Base-by-base conservation (phyloP, 2,888 invertebrate genomes). In the Ormyrus nitidulus region DNA sequence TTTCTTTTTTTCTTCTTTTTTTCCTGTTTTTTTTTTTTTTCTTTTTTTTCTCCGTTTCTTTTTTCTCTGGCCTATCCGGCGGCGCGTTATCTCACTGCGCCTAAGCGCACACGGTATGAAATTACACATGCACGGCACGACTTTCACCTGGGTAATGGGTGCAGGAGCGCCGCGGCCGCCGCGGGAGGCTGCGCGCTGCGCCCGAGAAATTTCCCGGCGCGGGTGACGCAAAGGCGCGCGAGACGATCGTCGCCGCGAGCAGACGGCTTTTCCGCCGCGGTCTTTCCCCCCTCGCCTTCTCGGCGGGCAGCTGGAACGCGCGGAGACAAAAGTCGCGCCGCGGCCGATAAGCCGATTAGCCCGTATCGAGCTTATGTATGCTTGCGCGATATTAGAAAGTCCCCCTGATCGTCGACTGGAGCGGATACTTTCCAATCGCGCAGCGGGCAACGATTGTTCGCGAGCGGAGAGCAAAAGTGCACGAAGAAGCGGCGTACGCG, bases 371-470 rank as follows among this genome's bases (percentile, higher is more conserved):
- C 34, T 34, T 19, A 19, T 19, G 34, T 34, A 34, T 19, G 19
- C 34, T 11, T 7, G 19, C 49, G 71, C 34, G 71, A 5, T 51
- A 71, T 71, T 71, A 71, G 71, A 71, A 71, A 71, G 71, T 59
- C 0, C 34, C 8, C 7, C 44, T 6, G 49, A n/a, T 44, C n/a
- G 0, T 54, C 11, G 13, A 49, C 34, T 44, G 8, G 34, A 54
- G 34, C 34, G 34, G 34, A 34, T 34, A 34, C 68, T 54, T 68
- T 68, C 54, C 5, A 68, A 68, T 44, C 11, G 7, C 54, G 54
- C 54, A 54, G 10, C 11, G 44, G 53, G 53, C 51, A 44, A 44
- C 6, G n/a, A 70, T 59, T 70, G 46, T 59, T 70, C n/a, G 46
- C n/a, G 19, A 8, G 0, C 6, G 49, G 6, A 7, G 51, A 1